These are phyloP conservation scores for Sympetrum striolatum DNA, from an alignment of 2,888 invertebrate species.

Conservation along the genomic window DNA sequence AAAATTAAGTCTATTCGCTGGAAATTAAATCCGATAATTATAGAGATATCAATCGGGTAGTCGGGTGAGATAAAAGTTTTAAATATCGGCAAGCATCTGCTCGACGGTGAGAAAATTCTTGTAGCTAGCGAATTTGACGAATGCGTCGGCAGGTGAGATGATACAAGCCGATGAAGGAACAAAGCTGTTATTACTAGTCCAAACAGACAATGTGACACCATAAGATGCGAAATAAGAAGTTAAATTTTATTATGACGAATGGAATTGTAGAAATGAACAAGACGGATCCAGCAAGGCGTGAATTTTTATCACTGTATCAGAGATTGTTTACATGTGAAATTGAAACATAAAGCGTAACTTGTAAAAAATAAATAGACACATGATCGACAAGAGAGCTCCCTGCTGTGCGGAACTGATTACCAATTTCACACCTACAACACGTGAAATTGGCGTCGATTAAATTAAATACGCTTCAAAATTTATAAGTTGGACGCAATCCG, in stretches of 20 bases:
- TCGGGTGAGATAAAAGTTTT: background rate
- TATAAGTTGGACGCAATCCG: background rate
- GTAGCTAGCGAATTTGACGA: background rate
- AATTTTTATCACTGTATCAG: background rate
- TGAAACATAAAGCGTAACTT: background rate
- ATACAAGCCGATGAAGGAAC: background rate
- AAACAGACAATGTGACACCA: background rate
- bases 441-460: background rate
- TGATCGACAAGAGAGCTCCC: background rate
- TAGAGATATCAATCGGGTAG: background rate
- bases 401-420: background rate
- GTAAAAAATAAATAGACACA: background rate
- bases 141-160: too few species aligned
- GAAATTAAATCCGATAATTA: background rate
- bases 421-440: background rate
- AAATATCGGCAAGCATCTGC: background rate
- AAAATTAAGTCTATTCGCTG: background rate
- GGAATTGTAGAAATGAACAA: background rate
- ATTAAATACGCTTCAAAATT: background rate
- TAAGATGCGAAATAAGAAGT: background rate
- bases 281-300: background rate
- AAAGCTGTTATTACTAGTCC: background rate
- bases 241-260: background rate
- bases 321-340: background rate
- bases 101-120: background rate